Percentiles rank a stretch among this genome's conserved stretches.
These are phyloP conservation scores for Steinernema scapterisci DNA, from an alignment of 2,888 invertebrate species.

Conservation along the genomic window DNA sequence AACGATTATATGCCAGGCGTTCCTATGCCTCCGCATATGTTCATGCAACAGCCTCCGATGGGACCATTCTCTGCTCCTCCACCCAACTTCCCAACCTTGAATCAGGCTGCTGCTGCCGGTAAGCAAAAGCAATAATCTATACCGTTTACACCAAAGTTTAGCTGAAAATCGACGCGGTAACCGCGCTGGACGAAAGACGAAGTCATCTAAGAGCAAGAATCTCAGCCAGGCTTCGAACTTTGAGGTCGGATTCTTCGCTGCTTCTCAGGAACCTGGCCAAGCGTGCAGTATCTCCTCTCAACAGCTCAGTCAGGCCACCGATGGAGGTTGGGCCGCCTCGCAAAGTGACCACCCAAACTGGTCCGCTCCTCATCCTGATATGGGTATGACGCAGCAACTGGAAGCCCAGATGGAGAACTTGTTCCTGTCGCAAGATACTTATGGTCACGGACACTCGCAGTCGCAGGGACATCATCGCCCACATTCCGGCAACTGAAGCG, in stretches of 20 bases:
- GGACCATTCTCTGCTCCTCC: background rate
- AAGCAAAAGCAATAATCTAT: background rate
- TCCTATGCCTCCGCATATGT: constrained; percentile 89
- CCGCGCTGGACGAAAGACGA: background rate
- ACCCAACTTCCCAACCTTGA: background rate
- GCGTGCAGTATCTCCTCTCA: background rate
- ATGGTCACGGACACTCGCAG: constrained; percentile 8
- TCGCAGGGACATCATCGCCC: background rate
- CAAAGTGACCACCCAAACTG: background rate
- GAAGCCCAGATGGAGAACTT: constrained; percentile 50
- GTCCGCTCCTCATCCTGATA: background rate
- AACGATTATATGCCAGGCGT: constrained; percentile 72
- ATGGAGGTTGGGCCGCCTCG: background rate
- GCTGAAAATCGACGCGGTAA: background rate
- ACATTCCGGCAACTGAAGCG: too few relatives aligned
- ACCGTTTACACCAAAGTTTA: background rate
- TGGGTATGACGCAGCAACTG: constrained; percentile 42
- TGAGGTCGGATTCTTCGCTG: constrained; percentile 18
- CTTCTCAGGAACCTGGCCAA: constrained; percentile 15
- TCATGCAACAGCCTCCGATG: constrained; percentile 34
- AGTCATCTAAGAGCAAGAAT: background rate
- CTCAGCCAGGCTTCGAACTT: constrained; percentile 15
- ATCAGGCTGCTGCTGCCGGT: background rate
- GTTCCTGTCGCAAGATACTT: constrained; percentile 46
- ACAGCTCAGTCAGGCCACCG: constrained; percentile 17